Percentiles rank a stretch among this genome's conserved stretches.
Evolutionary conservation across 2,888 invertebrate genomes (phyloP).

Genomic region (Helleia helle): DNA sequence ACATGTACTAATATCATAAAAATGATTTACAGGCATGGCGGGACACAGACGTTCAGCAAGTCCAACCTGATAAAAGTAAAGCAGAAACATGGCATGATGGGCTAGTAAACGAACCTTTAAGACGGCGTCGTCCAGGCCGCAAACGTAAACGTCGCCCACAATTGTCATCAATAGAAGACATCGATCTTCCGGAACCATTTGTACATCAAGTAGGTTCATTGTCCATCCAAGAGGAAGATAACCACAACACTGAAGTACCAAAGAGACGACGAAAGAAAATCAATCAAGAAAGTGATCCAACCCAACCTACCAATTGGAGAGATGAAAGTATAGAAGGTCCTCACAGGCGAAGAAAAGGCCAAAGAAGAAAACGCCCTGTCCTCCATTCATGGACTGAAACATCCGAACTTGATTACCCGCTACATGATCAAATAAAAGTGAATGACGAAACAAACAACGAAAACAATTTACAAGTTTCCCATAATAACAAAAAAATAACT

Average conservation of each 20-base stretch:
- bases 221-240: conserved; percentile 31
- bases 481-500: conserved; percentile 6
- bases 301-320: conserved; percentile 39
- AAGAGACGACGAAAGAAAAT: conserved; percentile 46
- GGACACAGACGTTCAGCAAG: conserved; percentile 46
- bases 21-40: conserved; percentile 67
- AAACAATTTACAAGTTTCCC: conserved; percentile 13
- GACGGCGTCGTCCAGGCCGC: conserved; percentile 60
- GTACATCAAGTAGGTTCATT: conserved; percentile 31
- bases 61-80: conserved; percentile 26
- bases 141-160: conserved; percentile 78
- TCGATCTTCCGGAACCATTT: conserved; percentile 31
- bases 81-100: conserved; percentile 41
- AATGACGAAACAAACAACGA: conserved; percentile 19
- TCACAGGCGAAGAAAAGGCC: conserved; percentile 39
- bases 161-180: conserved; percentile 30
- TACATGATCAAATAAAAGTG: conserved; percentile 19
- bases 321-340: conserved; percentile 48
- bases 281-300: conserved; percentile 22
- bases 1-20: no score
- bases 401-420: conserved; percentile 33
- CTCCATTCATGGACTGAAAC: conserved; percentile 33
- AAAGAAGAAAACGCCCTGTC: conserved; percentile 44
- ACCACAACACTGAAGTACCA: conserved; percentile 31
- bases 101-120: conserved; percentile 40